Percentiles rank a stretch among this genome's conserved stretches.
Evolutionary conservation across 2,888 invertebrate genomes (phyloP).

Genomic region (Choristoneura rosaceana): DNA sequence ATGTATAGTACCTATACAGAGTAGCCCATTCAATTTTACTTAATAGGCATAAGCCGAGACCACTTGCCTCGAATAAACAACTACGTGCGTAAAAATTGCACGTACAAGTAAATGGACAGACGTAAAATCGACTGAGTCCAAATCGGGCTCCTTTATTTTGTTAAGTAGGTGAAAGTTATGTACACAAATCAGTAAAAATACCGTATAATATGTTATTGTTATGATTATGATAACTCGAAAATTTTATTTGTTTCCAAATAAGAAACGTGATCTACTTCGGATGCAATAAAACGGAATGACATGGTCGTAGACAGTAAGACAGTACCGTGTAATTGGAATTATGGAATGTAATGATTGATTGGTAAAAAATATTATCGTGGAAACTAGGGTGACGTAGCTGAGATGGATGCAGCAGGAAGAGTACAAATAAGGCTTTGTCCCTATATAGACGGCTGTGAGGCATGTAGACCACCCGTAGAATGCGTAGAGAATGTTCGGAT

Average conservation of each 20-base stretch:
- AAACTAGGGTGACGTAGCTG: conserved; percentile 22
- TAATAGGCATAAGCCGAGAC: not conserved
- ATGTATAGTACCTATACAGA: not conserved
- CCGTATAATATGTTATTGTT: conserved; percentile 12
- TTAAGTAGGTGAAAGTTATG: conserved; percentile 40
- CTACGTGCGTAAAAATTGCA: conserved; percentile 45
- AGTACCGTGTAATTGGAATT: not conserved
- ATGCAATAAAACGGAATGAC: conserved; percentile 10
- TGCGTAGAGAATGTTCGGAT: conserved; percentile 1
- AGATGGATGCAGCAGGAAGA: conserved; percentile 25
- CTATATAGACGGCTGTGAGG: conserved; percentile 6
- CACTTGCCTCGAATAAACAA: not conserved
- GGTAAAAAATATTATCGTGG: conserved; percentile 30
- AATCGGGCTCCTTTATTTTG: conserved; percentile 36
- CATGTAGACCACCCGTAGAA: not conserved
- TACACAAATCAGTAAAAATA: conserved; percentile 29
- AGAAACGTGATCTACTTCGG: conserved; percentile 21
- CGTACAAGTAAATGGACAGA: conserved; percentile 34
- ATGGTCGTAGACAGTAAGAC: conserved; percentile 9
- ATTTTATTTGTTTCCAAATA: conserved; percentile 25
- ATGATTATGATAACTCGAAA: not conserved
- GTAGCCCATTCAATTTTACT: conserved; percentile 3
- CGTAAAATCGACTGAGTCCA: conserved; percentile 23
- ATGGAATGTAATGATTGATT: conserved; percentile 9
- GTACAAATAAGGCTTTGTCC: conserved; percentile 28